Conservation (phyloP, 2,888 invertebrate species). For the Hirtodrosophila trivittata region DNA sequence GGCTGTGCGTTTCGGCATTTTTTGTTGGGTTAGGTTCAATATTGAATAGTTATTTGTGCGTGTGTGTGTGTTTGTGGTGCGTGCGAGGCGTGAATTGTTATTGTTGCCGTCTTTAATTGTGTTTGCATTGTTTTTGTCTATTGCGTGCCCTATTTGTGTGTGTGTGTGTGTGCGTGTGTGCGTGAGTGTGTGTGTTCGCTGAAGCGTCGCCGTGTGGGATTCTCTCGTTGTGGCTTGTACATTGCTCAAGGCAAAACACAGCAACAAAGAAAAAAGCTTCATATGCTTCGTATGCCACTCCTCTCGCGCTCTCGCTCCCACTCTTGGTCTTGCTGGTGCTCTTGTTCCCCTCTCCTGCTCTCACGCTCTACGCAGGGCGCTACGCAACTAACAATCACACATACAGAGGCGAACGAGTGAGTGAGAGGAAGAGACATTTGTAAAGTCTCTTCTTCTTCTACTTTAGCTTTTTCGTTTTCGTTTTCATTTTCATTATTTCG, state of each 20-base stretch:
- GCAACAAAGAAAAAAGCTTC: conserved; percentile 52
- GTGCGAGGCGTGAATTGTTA: conserved; percentile 61
- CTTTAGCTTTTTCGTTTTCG: conserved; percentile 28
- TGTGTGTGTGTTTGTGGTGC: conserved; percentile 31
- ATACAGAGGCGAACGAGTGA: conserved; percentile 8
- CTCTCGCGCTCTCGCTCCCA: no score
- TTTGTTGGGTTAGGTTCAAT: conserved; percentile 78
- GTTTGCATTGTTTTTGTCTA: conserved; percentile 32
- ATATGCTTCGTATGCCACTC: conserved; percentile 8
- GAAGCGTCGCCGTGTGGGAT: conserved; percentile 60
- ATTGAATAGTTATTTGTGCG: conserved; percentile 22
- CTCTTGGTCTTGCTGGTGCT: no score
- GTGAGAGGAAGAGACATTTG: conserved; percentile 33
- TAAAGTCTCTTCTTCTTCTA: conserved; percentile 37
- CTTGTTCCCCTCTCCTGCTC: conserved; percentile 4
- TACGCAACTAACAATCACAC: conserved; percentile 41
- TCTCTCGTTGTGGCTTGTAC: conserved; percentile 55
- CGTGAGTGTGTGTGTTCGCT: conserved; percentile 29
- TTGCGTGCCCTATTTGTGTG: conserved; percentile 32
- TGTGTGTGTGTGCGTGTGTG: conserved; percentile 17
- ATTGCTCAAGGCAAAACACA: conserved; percentile 60
- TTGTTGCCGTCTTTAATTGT: conserved; percentile 25
- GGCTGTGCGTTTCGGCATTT: conserved; percentile 56
- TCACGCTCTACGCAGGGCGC: conserved; percentile 30
- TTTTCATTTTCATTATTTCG: conserved; percentile 69